Evolutionary conservation across 2,797 vertebrate species (phyloP).

Genomic region (Anolis apletophallus): DNA sequence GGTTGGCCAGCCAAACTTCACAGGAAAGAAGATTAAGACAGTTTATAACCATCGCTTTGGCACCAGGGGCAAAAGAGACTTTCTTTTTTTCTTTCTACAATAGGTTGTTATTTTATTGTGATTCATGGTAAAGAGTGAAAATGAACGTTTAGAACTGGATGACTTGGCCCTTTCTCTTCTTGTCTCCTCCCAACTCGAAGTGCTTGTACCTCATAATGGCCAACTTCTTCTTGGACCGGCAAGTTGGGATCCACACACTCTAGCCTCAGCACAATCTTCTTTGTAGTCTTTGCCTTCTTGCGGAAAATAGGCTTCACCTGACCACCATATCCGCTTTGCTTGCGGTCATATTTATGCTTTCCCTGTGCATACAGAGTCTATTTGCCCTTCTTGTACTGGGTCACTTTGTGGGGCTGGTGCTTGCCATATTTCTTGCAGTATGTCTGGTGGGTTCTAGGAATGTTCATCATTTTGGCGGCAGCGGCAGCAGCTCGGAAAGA

Average conservation of each 20-base stretch:
- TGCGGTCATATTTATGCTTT: constrained; percentile 91
- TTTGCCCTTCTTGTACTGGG: no score
- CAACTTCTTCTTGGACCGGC: constrained; percentile 97
- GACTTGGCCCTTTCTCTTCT: no score
- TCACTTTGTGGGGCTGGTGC: constrained; percentile 97
- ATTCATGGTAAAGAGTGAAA: no score
- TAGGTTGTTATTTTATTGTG: no score
- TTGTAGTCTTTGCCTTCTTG: constrained; percentile 90
- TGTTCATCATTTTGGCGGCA: constrained; percentile 83
- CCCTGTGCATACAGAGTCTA: no score
- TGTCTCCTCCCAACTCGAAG: constrained; percentile 84
- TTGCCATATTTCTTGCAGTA: constrained; percentile 98
- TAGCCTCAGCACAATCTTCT: constrained; percentile 94
- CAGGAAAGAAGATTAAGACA: no score
- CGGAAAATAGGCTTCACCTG: constrained; percentile 97
- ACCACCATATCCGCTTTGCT: constrained; percentile 96
- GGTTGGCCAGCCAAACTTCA: no score
- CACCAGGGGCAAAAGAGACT: no score
- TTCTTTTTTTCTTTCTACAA: no score
- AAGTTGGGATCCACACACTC: constrained; percentile 97
- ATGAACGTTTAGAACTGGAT: no score
- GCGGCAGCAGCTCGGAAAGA: no score
- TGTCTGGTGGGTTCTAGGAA: constrained; percentile 95
- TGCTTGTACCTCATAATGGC: constrained; percentile 99
- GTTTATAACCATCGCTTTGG: no score